Conservation (phyloP, 1,140 invertebrate genomes). For the Drosophila seguyi region DNA sequence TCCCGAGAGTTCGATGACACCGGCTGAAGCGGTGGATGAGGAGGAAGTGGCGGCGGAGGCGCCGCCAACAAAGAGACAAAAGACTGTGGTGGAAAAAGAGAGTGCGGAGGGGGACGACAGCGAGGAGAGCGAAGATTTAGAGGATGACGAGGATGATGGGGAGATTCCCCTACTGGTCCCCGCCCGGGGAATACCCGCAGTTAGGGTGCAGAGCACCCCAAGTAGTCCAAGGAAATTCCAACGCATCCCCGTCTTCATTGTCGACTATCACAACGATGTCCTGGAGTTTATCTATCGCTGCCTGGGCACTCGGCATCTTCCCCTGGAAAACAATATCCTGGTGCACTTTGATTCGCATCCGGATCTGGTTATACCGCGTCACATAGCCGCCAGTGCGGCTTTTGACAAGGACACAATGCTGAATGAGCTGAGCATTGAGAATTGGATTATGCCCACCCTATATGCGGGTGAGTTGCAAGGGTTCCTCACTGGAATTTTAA, state of each 20-base stretch:
- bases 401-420: constrained; percentile 85
- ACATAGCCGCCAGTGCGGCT: constrained; percentile 84
- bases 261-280: constrained; percentile 92
- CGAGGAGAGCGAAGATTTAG: constrained; percentile 1
- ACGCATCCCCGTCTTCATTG: constrained; percentile 90
- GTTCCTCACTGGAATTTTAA: too few relatives aligned
- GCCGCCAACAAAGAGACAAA: constrained; percentile 66
- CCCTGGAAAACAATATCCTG: constrained; percentile 90
- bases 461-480: constrained; percentile 88
- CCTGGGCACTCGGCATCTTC: constrained; percentile 93
- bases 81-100: constrained; percentile 22
- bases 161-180: constrained; percentile 45
- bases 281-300: constrained; percentile 92
- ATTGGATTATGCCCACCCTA: constrained; percentile 95
- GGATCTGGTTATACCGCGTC: constrained; percentile 92
- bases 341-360: constrained; percentile 97
- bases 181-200: neutral
- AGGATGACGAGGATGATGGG: constrained; percentile 21
- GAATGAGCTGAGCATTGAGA: constrained; percentile 92
- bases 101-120: constrained; percentile 1
- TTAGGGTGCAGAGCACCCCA: constrained; percentile 56
- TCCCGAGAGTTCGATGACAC: constrained; percentile 33
- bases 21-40: constrained; percentile 9
- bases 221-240: constrained; percentile 85
- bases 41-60: neutral